These are phyloP conservation scores for Oligia latruncula DNA, from an alignment of 2,888 invertebrate species.

Conservation along the genomic window DNA sequence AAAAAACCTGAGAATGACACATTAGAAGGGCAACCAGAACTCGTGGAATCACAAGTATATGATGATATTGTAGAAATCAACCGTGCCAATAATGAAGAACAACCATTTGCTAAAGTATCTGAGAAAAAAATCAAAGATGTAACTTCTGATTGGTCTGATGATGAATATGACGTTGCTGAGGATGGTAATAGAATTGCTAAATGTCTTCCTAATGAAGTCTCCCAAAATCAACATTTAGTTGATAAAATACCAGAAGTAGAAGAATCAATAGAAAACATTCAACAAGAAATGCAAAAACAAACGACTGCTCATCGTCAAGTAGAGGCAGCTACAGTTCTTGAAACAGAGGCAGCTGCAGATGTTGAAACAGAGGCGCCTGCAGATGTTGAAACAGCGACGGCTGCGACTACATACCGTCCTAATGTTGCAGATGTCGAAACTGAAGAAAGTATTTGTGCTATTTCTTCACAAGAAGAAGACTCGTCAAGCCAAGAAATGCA, in stretches of 20 bases:
- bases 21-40: conserved; percentile 39
- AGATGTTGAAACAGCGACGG: background rate
- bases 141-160: conserved; percentile 84
- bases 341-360: background rate
- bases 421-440: conserved; percentile 50
- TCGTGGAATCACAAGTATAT: conserved; percentile 63
- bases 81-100: conserved; percentile 39
- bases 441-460: conserved; percentile 70
- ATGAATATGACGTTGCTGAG: conserved; percentile 74
- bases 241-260: conserved; percentile 73
- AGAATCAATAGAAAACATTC: conserved; percentile 87
- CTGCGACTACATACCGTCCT: background rate
- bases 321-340: conserved; percentile 8
- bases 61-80: conserved; percentile 60
- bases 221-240: conserved; percentile 20
- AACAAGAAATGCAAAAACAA: conserved; percentile 86
- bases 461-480: conserved; percentile 66
- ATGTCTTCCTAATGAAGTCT: conserved; percentile 5
- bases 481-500: conserved; percentile 57
- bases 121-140: conserved; percentile 76
- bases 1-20: conserved; percentile 33
- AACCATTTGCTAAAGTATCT: conserved; percentile 61
- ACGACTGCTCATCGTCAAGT: conserved; percentile 42
- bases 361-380: background rate
- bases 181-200: conserved; percentile 32